Percentiles rank a stretch among this genome's conserved stretches.
phyloP scores from a whole-genome alignment of 2,113 vertebrate genomes.

The Potamarius usumacintae region DNA sequence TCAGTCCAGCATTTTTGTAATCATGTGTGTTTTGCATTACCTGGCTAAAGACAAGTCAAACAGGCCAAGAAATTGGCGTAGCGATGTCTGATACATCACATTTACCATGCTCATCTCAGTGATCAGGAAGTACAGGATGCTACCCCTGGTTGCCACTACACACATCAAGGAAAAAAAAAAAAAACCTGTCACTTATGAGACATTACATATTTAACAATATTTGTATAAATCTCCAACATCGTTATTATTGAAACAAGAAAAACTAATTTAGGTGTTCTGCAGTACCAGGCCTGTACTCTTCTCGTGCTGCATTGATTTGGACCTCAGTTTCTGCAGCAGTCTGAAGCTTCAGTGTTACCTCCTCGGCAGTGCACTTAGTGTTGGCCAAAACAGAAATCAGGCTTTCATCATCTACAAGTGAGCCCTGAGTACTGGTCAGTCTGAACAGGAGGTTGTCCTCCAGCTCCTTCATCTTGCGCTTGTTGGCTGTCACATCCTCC shows the following conservation, averaged over 20 bases:
- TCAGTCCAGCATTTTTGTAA: background rate
- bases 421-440: constrained; percentile 88
- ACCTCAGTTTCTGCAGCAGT: constrained; percentile 90
- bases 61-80: constrained; percentile 88
- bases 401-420: constrained; percentile 89
- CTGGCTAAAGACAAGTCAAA: constrained; percentile 89
- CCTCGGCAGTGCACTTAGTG: constrained; percentile 88
- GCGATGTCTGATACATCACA: constrained; percentile 95
- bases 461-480: constrained; percentile 90
- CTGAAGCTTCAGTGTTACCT: constrained; percentile 88
- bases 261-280: background rate
- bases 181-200: background rate
- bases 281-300: constrained; percentile 92
- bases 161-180: constrained; percentile 2
- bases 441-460: constrained; percentile 90
- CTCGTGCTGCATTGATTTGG: constrained; percentile 89
- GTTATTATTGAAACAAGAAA: background rate
- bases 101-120: constrained; percentile 97
- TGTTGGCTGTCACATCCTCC: constrained; percentile 88
- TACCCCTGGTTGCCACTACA: constrained; percentile 90
- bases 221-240: background rate
- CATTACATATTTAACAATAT: background rate
- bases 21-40: constrained; percentile 65
- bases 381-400: constrained; percentile 84
- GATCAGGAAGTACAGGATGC: constrained; percentile 94